Conservation (phyloP, 1,140 invertebrate species). For the Phocides pigmalion region DNA sequence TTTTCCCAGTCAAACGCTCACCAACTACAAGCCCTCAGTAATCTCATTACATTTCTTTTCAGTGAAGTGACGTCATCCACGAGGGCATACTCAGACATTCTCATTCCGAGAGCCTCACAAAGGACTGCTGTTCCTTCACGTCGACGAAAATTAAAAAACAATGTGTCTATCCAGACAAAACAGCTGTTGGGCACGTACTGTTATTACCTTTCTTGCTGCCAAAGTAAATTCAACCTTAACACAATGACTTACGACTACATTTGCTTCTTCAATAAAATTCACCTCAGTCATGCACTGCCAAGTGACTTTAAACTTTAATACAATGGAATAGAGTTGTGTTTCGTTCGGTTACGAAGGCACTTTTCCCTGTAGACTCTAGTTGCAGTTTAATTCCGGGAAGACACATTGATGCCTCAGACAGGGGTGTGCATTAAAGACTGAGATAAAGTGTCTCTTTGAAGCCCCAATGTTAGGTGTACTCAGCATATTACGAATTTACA, state of each 20-base stretch:
- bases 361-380: background rate
- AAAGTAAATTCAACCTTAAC: slow-evolving; percentile 39
- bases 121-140: slow-evolving; percentile 39
- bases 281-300: background rate
- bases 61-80: slow-evolving; percentile 24
- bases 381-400: slow-evolving; percentile 34
- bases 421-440: slow-evolving; percentile 28
- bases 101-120: slow-evolving; percentile 25
- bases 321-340: slow-evolving; percentile 10
- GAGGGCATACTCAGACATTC: slow-evolving; percentile 31
- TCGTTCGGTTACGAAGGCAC: slow-evolving; percentile 13
- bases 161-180: slow-evolving; percentile 44
- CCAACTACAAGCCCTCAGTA: slow-evolving; percentile 6
- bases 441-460: slow-evolving; percentile 31
- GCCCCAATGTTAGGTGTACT: slow-evolving; percentile 15
- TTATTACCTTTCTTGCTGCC: background rate
- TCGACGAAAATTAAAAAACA: slow-evolving; percentile 48
- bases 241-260: slow-evolving; percentile 1
- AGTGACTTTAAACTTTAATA: slow-evolving; percentile 33
- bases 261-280: background rate
- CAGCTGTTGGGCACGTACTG: slow-evolving; percentile 48
- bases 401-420: slow-evolving; percentile 29
- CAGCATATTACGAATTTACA: slow-evolving; percentile 33
- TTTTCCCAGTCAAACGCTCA: slow-evolving; percentile 1
- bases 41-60: slow-evolving; percentile 26